phyloP scores from a whole-genome alignment of 23 tunicate species.

The Aplidium turbinatum region DNA sequence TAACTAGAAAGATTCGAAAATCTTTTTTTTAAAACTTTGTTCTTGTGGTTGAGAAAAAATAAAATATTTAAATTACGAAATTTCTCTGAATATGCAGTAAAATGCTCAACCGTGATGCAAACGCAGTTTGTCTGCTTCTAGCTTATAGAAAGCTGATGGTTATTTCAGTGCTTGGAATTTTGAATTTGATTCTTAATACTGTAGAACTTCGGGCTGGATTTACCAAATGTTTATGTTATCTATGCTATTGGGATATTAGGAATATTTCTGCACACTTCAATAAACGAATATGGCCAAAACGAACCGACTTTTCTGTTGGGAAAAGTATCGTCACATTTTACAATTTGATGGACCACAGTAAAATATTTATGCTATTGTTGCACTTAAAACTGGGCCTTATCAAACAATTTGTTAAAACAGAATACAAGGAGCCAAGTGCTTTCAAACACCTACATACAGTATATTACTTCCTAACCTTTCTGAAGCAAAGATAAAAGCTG shows the following conservation, averaged over 20 bases:
- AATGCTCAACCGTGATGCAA: not conserved
- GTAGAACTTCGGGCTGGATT: not conserved
- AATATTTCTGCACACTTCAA: not conserved
- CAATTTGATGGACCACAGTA: not conserved
- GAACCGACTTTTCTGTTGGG: not conserved
- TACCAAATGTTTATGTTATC: not conserved
- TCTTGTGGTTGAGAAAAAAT: slow-evolving; percentile 21
- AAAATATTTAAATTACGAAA: not conserved
- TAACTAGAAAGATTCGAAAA: slow-evolving; percentile 24
- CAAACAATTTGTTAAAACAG: slow-evolving; percentile 1
- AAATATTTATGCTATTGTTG: not conserved
- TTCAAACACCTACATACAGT: slow-evolving; percentile 3
- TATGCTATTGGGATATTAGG: slow-evolving; percentile 2
- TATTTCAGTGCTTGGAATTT: not conserved
- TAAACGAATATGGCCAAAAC: not conserved
- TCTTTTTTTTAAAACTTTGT: slow-evolving; percentile 26
- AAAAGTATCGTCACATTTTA: not conserved
- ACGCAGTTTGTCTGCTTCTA: too few species aligned
- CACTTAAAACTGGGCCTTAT: not conserved
- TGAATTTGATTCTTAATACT: not conserved
- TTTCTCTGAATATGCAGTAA: slow-evolving; percentile 5
- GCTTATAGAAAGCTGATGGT: too few species aligned
- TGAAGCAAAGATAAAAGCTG: not conserved
- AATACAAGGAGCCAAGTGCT: not conserved
- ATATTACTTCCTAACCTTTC: not conserved